Conservation (phyloP, 1,140 invertebrate species). For the Drosophila busckii region DNA sequence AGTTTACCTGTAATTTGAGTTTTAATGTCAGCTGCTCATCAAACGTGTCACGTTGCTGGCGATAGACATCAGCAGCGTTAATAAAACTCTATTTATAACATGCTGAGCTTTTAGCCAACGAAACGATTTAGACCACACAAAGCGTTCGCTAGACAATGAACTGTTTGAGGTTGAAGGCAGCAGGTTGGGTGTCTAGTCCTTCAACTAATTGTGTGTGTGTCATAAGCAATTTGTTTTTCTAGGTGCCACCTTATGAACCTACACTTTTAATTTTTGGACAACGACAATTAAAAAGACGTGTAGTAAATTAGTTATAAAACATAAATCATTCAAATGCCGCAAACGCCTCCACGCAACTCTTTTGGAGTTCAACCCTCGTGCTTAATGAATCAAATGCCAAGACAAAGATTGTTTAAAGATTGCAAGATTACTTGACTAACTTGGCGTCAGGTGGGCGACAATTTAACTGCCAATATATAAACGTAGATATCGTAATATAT, state of each 20-base stretch:
- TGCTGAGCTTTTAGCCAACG: constrained; percentile 1
- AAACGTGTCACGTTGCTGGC: constrained; percentile 28
- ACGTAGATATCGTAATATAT: not conserved
- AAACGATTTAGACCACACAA: constrained; percentile 15
- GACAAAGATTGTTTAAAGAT: constrained; percentile 1
- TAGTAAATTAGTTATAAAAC: constrained; percentile 23
- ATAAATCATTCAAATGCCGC: constrained; percentile 29
- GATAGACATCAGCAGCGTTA: constrained; percentile 13
- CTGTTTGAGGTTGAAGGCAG: not conserved
- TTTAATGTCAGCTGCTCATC: constrained; percentile 58
- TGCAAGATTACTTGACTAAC: constrained; percentile 2
- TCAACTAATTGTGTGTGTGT: constrained; percentile 27
- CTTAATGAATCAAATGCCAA: constrained; percentile 17
- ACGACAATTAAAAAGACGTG: constrained; percentile 25
- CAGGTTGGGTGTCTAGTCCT: constrained; percentile 9
- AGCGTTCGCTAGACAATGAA: constrained; percentile 10
- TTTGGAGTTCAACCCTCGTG: constrained; percentile 13
- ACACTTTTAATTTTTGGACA: constrained; percentile 14
- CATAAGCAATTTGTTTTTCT: constrained; percentile 30
- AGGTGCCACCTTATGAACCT: constrained; percentile 9
- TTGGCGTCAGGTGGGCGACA: constrained; percentile 5
- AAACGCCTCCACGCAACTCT: constrained; percentile 14
- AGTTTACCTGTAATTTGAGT: constrained; percentile 23
- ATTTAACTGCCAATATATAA: not conserved
- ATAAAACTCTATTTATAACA: constrained; percentile 18